Evolutionary conservation across 1,140 invertebrate genomes (phyloP).

Genomic region (Glomeris maerens): DNA sequence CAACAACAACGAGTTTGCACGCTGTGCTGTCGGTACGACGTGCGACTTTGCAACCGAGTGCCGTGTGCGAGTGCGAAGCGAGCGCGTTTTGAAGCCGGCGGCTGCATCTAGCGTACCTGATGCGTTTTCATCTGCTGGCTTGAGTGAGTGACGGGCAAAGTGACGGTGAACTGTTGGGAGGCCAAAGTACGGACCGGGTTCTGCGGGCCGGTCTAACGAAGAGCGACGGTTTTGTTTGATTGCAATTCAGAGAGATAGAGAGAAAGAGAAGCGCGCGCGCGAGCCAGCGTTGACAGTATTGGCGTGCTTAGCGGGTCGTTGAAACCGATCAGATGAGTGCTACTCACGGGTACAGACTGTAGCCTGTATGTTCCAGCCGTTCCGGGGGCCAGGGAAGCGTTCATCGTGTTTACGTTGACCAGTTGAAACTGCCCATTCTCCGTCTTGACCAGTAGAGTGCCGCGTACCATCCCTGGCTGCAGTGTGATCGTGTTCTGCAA

Average conservation of each 20-base stretch:
- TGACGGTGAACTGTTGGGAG: slow-evolving; percentile 15
- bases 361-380: slow-evolving; percentile 37
- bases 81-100: too few relatives aligned
- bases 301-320: too few relatives aligned
- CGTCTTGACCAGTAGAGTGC: slow-evolving; percentile 78
- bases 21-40: too few relatives aligned
- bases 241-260: too few relatives aligned
- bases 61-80: too few relatives aligned
- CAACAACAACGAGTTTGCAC: too few relatives aligned
- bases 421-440: slow-evolving; percentile 89
- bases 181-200: slow-evolving; percentile 10
- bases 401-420: slow-evolving; percentile 63
- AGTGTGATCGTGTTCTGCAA: slow-evolving; percentile 43
- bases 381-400: not conserved
- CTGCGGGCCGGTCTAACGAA: not conserved
- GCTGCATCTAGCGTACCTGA: not conserved
- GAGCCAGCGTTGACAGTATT: too few relatives aligned
- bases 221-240: too few relatives aligned
- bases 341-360: slow-evolving; percentile 42
- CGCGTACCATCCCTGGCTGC: slow-evolving; percentile 62
- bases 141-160: slow-evolving; percentile 14
- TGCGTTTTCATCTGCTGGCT: slow-evolving; percentile 6
- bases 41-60: too few relatives aligned
- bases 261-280: too few relatives aligned
- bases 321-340: slow-evolving; percentile 13